Percentiles rank a stretch among this genome's conserved stretches.
Evolutionary conservation across 1,140 invertebrate genomes (phyloP).

Genomic region (Hormaphis cornu): DNA sequence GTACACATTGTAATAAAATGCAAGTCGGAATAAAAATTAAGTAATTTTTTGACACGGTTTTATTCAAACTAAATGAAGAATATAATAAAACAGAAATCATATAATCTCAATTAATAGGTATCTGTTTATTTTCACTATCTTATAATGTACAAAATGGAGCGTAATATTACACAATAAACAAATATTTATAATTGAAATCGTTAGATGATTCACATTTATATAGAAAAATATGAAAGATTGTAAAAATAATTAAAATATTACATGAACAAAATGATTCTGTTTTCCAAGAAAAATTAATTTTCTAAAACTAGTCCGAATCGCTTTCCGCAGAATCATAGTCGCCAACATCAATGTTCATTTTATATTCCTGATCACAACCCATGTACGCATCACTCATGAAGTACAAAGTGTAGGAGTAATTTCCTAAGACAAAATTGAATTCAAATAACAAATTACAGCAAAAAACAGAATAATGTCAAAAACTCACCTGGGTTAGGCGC

Average conservation of each 20-base stretch:
- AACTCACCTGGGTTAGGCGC: constrained; percentile 60
- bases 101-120: too few relatives aligned
- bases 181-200: background rate
- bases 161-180: background rate
- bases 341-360: constrained; percentile 70
- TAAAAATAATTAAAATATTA: constrained; percentile 2
- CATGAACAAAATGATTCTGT: background rate
- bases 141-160: background rate
- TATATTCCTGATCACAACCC: constrained; percentile 95
- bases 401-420: constrained; percentile 88
- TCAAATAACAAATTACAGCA: background rate
- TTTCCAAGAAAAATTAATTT: background rate
- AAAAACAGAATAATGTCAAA: background rate
- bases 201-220: background rate
- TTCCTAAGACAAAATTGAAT: constrained; percentile 45
- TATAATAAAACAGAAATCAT: too few relatives aligned
- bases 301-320: constrained; percentile 43
- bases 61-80: too few relatives aligned
- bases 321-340: constrained; percentile 54
- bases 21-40: too few relatives aligned
- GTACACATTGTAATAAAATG: too few relatives aligned
- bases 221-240: background rate
- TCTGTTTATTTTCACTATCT: background rate
- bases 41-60: too few relatives aligned
- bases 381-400: constrained; percentile 99